Conservation (phyloP, 2,113 vertebrate species). For the Uria aalge region DNA sequence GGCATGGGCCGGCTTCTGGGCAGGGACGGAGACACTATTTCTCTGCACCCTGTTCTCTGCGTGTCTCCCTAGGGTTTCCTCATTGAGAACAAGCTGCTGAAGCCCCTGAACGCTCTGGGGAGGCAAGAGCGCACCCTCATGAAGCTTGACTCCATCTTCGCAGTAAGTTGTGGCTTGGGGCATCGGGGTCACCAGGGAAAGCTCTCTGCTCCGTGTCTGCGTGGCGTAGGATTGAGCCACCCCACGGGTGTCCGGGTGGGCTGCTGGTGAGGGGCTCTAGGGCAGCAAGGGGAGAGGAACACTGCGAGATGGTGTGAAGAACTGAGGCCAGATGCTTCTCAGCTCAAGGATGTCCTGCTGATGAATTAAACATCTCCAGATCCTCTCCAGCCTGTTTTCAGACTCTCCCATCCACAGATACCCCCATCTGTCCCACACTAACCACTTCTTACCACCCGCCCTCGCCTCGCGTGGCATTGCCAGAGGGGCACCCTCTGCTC, state of each 20-base stretch:
- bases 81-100: background rate
- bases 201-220: background rate
- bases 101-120: background rate
- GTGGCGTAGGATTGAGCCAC: rapidly evolving
- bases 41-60: background rate
- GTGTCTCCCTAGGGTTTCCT: background rate
- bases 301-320: background rate
- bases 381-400: background rate
- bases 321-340: background rate
- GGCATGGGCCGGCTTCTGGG: background rate
- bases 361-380: background rate
- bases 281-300: background rate
- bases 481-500: background rate
- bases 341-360: background rate
- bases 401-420: background rate
- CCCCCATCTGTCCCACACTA: rapidly evolving
- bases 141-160: background rate
- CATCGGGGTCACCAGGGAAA: background rate
- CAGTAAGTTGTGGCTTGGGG: background rate
- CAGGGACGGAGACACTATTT: rapidly evolving
- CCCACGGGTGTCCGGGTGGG: background rate
- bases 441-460: rapidly evolving
- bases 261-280: background rate
- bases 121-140: background rate
- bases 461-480: rapidly evolving